A percentile compares a stretch with the other conserved stretches of the same genome.
phyloP scores from a whole-genome alignment of 2,888 invertebrate genomes.

The Drosophila engyochracea region DNA sequence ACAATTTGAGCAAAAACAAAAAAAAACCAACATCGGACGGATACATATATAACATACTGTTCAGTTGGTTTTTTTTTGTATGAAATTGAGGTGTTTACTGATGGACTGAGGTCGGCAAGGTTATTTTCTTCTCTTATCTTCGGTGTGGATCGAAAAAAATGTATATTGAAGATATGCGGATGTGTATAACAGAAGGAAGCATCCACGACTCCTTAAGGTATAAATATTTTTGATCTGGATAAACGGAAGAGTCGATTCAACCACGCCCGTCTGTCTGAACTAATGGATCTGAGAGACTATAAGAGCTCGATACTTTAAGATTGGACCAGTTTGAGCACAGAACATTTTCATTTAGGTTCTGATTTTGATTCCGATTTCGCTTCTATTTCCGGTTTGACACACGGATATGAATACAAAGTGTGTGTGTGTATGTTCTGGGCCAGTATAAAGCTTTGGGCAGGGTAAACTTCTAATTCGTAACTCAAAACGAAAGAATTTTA shows the following conservation, averaged over 20 bases:
- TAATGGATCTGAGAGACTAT: neutral
- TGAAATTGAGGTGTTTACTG: no score
- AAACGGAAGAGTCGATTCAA: neutral
- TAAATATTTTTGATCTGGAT: neutral
- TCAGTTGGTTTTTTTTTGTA: no score
- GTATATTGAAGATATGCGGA: neutral
- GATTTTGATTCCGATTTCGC: neutral
- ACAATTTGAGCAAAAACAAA: neutral
- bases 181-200: neutral
- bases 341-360: neutral
- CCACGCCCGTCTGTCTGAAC: accelerated
- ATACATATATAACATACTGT: neutral
- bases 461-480: neutral
- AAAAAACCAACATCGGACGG: neutral
- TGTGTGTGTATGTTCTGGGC: neutral
- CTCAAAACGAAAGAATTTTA: neutral
- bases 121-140: neutral
- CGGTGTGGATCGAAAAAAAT: neutral
- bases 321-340: neutral
- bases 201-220: no score
- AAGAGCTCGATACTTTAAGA: neutral
- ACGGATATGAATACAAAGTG: neutral
- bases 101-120: neutral
- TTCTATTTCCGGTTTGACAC: neutral
- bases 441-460: neutral